Base-by-base conservation (phyloP, 1,140 invertebrate genomes). In the Calephelis nemesis region DNA sequence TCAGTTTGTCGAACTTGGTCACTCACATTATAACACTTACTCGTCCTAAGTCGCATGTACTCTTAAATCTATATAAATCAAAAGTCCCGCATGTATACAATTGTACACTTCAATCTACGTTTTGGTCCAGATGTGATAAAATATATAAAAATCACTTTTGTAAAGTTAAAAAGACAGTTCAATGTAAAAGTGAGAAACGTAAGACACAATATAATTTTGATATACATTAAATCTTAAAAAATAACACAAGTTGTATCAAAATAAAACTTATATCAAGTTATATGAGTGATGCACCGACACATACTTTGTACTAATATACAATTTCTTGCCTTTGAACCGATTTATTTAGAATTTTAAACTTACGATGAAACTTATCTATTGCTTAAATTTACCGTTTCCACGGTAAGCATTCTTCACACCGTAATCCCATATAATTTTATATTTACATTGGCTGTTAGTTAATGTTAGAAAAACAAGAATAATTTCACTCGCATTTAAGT, bases 251-350 rank as follows among this genome's bases (percentile, higher is more conserved):
- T 80, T 74, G 78, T 85, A 86, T 87, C 84, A 86, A 88, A 87
- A 88, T 87, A 88, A 75, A 60, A 65, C 74, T 81, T 74, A 79
- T 76, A 79, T 76, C 67, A 86, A 84, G 75, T 75, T 65, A 82
- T 48, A 42, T 63, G 39, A 47, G 15, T 78, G 70, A 76, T 70
- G 62, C 69, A 69, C 76, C 74, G 71, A n/a, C 39, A 40, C 42
- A 42, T 82, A 83, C 79, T 88, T 90, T 89, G 88, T 90, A 90
- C 87, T 89, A 85, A 89, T 88, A 87, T 88, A 88, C 82, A 87
- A 81, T 78, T 81, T 74, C 72, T 81, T 81, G 69, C 71, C 70
- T 72, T 74, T 74, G 74, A 80, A 82, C 80, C 70, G 74, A 81
- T 40, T 82, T 81, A 72, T 82, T 83, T 77, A 75, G 71, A 81